Evolutionary conservation across 2,797 vertebrate species (phyloP).

Genomic region (Phoeniculus purpureus): DNA sequence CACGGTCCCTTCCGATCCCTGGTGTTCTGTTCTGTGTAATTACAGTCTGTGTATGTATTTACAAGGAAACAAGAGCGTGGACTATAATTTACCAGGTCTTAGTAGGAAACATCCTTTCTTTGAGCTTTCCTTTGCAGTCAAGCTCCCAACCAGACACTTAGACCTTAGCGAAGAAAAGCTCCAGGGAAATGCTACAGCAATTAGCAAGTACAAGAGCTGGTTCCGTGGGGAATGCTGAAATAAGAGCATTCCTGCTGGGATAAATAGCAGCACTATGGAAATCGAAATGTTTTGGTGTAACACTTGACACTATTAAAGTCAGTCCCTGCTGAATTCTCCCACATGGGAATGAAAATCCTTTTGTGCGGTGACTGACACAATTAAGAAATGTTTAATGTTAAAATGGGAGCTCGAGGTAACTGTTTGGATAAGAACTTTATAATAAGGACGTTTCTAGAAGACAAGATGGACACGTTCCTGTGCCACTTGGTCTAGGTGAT

Average conservation of each 20-base stretch:
- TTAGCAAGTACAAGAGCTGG: conserved; percentile 59
- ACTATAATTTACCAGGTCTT: conserved; percentile 20
- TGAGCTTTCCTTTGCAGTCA: conserved; percentile 16
- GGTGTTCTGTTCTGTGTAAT: neutral
- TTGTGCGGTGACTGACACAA: conserved; percentile 23
- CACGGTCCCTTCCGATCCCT: too few species aligned
- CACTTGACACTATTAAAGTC: conserved; percentile 50
- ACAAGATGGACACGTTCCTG: neutral
- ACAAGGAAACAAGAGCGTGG: neutral
- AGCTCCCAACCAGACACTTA: conserved; percentile 24
- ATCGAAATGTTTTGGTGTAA: conserved; percentile 58
- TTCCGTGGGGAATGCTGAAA: conserved; percentile 57
- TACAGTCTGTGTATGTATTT: neutral
- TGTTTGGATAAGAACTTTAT: neutral
- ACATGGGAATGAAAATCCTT: conserved; percentile 34
- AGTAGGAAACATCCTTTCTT: conserved; percentile 2
- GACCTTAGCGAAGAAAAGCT: conserved; percentile 51
- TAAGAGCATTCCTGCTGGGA: conserved; percentile 57
- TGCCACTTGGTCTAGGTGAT: too few species aligned
- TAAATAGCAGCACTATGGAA: conserved; percentile 45
- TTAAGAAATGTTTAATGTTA: conserved; percentile 39
- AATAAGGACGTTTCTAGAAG: neutral
- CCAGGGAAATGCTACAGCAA: conserved; percentile 48
- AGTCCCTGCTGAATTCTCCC: conserved; percentile 44
- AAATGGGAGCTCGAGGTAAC: conserved; percentile 15